A percentile compares a stretch with the other conserved stretches of the same genome.
Evolutionary conservation across 2,888 invertebrate genomes (phyloP).

Genomic region (Stenurella melanura): DNA sequence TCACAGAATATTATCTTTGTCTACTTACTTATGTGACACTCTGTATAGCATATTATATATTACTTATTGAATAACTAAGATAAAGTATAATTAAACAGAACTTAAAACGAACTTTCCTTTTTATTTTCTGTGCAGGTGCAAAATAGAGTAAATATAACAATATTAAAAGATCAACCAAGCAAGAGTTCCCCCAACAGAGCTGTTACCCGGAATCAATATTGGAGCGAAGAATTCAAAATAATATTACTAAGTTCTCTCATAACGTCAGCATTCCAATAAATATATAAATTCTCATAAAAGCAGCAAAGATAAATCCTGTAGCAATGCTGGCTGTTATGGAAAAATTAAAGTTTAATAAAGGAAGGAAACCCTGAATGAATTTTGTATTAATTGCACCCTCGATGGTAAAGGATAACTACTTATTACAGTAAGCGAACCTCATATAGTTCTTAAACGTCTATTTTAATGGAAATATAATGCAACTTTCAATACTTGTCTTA

Average conservation of each 20-base stretch:
- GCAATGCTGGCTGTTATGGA: neutral
- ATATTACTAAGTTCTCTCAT: slow-evolving; percentile 11
- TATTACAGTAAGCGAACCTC: no score
- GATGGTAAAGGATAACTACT: no score
- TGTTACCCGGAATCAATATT: neutral
- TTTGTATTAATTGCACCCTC: slow-evolving; percentile 10
- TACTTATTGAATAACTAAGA: neutral
- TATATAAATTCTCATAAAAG: slow-evolving; percentile 29
- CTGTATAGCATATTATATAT: no score
- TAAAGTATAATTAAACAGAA: neutral
- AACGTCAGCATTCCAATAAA: slow-evolving; percentile 16
- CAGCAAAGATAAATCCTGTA: slow-evolving; percentile 14
- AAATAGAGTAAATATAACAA: neutral
- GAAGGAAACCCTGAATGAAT: slow-evolving; percentile 7
- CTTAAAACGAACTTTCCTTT: no score
- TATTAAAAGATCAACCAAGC: neutral
- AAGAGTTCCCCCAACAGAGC: neutral
- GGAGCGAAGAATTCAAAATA: neutral
- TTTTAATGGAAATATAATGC: no score
- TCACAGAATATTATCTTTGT: no score
- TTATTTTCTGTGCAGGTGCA: neutral
- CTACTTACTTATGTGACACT: no score
- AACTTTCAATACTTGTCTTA: no score
- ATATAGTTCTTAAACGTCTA: no score
- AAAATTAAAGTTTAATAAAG: slow-evolving; percentile 12